Conservation (phyloP, 2,113 vertebrate genomes). For the Istiophorus platypterus region DNA sequence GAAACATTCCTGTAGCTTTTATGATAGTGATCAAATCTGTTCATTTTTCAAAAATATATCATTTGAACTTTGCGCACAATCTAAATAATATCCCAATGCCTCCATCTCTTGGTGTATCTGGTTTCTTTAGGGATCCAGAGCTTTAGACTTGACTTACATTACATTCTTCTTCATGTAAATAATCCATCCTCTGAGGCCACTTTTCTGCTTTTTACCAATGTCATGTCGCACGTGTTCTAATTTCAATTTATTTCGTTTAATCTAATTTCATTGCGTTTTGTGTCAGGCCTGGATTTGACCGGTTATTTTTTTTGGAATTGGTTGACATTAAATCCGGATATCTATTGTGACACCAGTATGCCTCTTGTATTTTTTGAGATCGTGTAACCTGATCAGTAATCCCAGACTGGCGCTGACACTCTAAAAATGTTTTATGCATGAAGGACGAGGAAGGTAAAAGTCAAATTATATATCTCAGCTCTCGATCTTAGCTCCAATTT, state of each 20-base stretch:
- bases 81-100: neutral
- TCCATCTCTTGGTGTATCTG: neutral
- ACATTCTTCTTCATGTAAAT: constrained; percentile 28
- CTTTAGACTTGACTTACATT: neutral
- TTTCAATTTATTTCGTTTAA: neutral
- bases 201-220: neutral
- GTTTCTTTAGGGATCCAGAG: constrained; percentile 18
- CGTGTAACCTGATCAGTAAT: constrained; percentile 16
- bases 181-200: neutral
- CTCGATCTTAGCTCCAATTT: constrained; percentile 6
- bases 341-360: neutral
- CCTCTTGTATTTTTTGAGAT: neutral
- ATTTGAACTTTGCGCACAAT: neutral
- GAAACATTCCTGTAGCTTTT: neutral
- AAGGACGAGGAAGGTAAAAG: neutral
- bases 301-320: no score
- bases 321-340: neutral
- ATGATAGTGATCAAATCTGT: neutral
- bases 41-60: neutral
- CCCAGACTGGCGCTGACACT: neutral
- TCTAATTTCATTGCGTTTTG: neutral
- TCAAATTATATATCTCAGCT: neutral
- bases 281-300: no score
- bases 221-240: neutral
- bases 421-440: constrained; percentile 10